These are phyloP conservation scores for Psylliodes chrysocephalus DNA, from an alignment of 2,888 invertebrate genomes.

Conservation along the genomic window DNA sequence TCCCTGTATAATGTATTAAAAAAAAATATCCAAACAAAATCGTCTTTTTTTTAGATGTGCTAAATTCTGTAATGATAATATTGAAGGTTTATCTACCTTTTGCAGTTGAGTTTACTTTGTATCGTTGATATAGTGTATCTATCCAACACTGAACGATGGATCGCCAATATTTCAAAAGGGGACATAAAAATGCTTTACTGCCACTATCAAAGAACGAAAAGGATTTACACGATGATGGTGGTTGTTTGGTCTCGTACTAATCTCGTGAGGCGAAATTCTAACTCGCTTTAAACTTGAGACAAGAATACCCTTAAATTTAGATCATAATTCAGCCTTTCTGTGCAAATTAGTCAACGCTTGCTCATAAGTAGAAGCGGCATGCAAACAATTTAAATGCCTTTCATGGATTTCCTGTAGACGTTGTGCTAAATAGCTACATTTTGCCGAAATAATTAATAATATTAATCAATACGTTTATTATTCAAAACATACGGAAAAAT, in stretches of 20 bases:
- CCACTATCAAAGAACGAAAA: constrained; percentile 9
- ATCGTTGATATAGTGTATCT: background rate
- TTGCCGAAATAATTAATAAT: too few relatives aligned
- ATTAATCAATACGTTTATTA: too few relatives aligned
- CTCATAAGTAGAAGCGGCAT: background rate
- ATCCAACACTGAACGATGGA: background rate
- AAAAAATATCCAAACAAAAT: too few relatives aligned
- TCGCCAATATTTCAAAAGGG: background rate
- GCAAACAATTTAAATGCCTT: background rate
- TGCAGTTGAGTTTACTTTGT: background rate
- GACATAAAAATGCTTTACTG: constrained; percentile 6
- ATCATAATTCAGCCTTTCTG: constrained; percentile 11
- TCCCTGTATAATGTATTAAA: too few relatives aligned
- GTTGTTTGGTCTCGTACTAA: constrained; percentile 3
- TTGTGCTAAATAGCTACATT: too few relatives aligned
- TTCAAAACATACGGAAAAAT: too few relatives aligned
- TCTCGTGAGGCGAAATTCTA: constrained; percentile 15
- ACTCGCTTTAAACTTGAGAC: constrained; percentile 13
- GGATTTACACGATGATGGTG: constrained; percentile 8
- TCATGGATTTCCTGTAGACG: too few relatives aligned
- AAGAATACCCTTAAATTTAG: constrained; percentile 16
- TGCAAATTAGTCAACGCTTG: constrained; percentile 12
- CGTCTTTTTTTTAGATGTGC: too few relatives aligned
- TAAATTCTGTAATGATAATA: too few relatives aligned
- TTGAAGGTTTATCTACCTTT: background rate